Percentiles rank a stretch among this genome's conserved stretches.
These are phyloP conservation scores for Cataglyphis livida DNA, from an alignment of 2,888 invertebrate species.

Conservation along the genomic window DNA sequence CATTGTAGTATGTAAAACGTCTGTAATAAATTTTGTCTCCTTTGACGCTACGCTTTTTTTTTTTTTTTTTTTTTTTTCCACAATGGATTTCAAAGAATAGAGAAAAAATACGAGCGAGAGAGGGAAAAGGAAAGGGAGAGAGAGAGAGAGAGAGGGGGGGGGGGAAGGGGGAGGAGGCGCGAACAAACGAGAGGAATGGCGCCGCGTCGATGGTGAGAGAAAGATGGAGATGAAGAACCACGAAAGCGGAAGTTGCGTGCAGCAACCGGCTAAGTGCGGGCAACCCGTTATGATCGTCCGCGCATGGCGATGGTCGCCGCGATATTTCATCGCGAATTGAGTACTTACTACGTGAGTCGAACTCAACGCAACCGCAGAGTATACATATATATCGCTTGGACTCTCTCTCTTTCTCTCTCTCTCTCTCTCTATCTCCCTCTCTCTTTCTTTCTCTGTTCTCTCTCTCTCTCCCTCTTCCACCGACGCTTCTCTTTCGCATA, in stretches of 20 bases:
- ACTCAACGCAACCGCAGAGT: constrained; percentile 78
- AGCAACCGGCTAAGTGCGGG: constrained; percentile 76
- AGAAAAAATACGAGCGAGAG: constrained; percentile 23
- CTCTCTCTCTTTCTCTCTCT: constrained; percentile 37
- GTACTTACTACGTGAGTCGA: constrained; percentile 80
- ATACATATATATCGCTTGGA: constrained; percentile 66
- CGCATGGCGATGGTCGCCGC: constrained; percentile 75
- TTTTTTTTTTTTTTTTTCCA: constrained; percentile 24
- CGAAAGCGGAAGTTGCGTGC: constrained; percentile 80
- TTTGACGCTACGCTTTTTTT: constrained; percentile 53
- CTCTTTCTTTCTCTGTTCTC: too few species aligned
- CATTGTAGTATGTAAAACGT: constrained; percentile 59
- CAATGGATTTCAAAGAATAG: background rate
- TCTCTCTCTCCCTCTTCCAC: constrained; percentile 26
- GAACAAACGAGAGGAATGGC: constrained; percentile 21
- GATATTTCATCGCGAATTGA: constrained; percentile 82
- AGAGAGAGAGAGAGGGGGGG: background rate
- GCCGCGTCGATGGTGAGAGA: constrained; percentile 53
- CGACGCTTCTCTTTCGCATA: constrained; percentile 53
- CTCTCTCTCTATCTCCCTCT: too few species aligned
- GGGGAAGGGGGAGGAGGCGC: background rate
- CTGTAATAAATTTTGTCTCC: constrained; percentile 69
- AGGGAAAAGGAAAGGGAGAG: background rate
- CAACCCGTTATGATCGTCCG: constrained; percentile 79
- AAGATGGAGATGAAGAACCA: constrained; percentile 61